Base-by-base conservation (phyloP, 2,113 vertebrate genomes). In the Rhinoderma darwinii region DNA sequence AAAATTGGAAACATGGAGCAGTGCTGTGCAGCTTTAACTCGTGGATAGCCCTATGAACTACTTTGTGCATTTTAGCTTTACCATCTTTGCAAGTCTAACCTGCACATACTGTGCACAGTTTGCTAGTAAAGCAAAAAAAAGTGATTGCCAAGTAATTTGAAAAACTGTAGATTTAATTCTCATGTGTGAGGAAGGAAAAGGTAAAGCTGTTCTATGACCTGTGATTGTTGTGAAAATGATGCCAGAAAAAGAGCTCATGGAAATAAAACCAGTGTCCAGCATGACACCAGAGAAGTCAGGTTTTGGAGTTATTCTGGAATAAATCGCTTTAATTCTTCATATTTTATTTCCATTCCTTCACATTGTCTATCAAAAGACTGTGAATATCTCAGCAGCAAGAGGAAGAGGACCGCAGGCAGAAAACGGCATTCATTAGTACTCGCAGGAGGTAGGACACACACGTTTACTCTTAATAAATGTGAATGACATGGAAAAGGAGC, bases 191-290 rank as follows among this genome's bases (percentile, higher is more conserved):
- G 85, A 82, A 87, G 78, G 32, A 56, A 87, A 87, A 75, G 68
- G 68, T 74, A 82, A 82, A 82, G 77, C 85, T 87, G 85, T 56
- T 82, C 44, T 18, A 56, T 87, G 85, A 87, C 85, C 85, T 74
- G 66, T 82, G 78, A 61, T 47, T 35, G 37, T 82, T 82, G 18
- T 61, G 50, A 37, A 81, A 80, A 12, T 35, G 85, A 51, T 68
- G 61, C 61, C 76, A 80, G 15, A 70, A 51, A 41, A 84, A 81
- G 6, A 72, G 74, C 56, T 22, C 35, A 59, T 80, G 63, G 68
- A 86, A 56, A 81, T 41, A 76, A 80, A 80, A 56, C 32, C 22
- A 54, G 50, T 15, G 35, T 80, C 54, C 66, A 17, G 1, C 7
- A n/a, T 66, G 30, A 73, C 41, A 37, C 1, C 50, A 70, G 43